phyloP scores from a whole-genome alignment of 1,140 invertebrate genomes.

The Drosophila navojoa region DNA sequence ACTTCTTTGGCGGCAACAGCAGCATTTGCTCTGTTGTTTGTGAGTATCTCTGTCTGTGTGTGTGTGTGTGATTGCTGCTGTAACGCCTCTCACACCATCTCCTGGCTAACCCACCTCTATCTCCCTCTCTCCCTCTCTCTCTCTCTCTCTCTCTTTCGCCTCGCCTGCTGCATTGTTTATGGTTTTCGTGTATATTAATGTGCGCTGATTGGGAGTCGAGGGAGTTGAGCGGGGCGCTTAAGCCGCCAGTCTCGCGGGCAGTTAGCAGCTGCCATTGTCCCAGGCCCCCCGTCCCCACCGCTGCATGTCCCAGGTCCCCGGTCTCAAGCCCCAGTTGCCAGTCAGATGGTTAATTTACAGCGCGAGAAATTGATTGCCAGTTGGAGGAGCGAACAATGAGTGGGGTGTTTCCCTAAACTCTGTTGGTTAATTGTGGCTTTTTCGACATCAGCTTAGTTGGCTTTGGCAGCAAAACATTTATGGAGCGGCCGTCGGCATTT shows the following conservation, averaged over 20 bases:
- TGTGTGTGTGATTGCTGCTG: conserved; percentile 76
- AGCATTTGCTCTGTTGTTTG: conserved; percentile 45
- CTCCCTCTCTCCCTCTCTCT: neutral
- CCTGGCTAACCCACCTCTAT: neutral
- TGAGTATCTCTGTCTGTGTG: conserved; percentile 63
- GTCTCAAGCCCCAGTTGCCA: conserved; percentile 3
- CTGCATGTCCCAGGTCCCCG: conserved; percentile 12
- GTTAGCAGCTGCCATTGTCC: conserved; percentile 76
- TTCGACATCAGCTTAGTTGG: conserved; percentile 23
- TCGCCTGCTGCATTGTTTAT: conserved; percentile 69
- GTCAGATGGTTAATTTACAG: conserved; percentile 75
- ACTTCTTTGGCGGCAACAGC: conserved; percentile 67
- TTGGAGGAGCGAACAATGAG: conserved; percentile 55
- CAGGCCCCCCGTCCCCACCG: neutral
- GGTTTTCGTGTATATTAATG: conserved; percentile 83
- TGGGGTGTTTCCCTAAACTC: conserved; percentile 51
- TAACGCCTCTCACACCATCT: conserved; percentile 69
- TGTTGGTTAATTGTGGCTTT: conserved; percentile 65
- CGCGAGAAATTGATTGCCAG: conserved; percentile 78
- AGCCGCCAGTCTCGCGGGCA: conserved; percentile 47
- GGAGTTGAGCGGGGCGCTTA: conserved; percentile 21
- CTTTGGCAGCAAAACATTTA: conserved; percentile 29
- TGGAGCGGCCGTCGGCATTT: conserved; percentile 21
- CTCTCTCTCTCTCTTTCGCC: neutral
- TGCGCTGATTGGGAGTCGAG: conserved; percentile 74